These are phyloP conservation scores for Prenolepis imparis DNA, from an alignment of 2,888 invertebrate genomes.

Conservation along the genomic window DNA sequence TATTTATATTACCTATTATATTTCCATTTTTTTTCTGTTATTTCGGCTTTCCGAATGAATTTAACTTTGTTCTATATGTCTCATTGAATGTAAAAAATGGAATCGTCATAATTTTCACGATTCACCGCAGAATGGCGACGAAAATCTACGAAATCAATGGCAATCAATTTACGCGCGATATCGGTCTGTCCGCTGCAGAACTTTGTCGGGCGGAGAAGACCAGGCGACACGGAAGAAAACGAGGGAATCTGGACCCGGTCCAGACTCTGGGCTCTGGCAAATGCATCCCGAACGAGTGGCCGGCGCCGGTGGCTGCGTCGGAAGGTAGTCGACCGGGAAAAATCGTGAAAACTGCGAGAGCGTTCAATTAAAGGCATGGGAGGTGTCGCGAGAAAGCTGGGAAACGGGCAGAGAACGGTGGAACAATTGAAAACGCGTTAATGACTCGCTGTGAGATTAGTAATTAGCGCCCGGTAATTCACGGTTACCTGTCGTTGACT, in stretches of 20 bases:
- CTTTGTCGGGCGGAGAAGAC: conserved; percentile 30
- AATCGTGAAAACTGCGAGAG: conserved; percentile 41
- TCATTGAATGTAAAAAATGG: conserved; percentile 22
- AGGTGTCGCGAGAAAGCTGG: conserved; percentile 13
- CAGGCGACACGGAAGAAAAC: conserved; percentile 57
- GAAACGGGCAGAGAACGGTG: conserved; percentile 25
- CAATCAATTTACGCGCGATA: conserved; percentile 50
- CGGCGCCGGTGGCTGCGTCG: conserved; percentile 30
- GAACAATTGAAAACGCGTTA: conserved; percentile 57
- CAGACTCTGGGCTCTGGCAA: conserved; percentile 37
- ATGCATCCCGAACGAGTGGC: conserved; percentile 46
- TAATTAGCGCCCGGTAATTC: conserved; percentile 47
- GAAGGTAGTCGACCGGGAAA: conserved; percentile 38
- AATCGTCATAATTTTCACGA: conserved; percentile 33
- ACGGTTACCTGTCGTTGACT: conserved; percentile 40
- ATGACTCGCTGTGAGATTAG: conserved; percentile 48
- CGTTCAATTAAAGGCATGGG: conserved; percentile 47
- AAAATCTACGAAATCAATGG: conserved; percentile 46
- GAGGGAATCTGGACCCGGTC: conserved; percentile 60
- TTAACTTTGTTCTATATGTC: background rate
- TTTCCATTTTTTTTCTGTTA: background rate
- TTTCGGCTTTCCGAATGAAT: background rate
- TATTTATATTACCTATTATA: background rate
- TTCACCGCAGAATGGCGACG: conserved; percentile 31
- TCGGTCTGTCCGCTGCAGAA: conserved; percentile 53